Conservation (phyloP, 2,888 invertebrate genomes). For the Scaptomyza flava region DNA sequence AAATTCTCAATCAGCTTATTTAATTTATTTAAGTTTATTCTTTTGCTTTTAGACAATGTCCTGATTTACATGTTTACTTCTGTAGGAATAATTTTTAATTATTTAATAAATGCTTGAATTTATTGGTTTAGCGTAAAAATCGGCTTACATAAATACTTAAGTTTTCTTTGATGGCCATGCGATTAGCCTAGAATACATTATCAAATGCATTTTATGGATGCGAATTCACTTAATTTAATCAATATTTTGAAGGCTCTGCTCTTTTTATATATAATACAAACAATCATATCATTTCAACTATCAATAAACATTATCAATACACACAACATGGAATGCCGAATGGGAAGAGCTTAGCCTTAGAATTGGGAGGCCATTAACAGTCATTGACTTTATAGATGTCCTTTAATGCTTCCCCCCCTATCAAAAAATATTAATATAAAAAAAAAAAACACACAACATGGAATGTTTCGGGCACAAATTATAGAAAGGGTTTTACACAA, state of each 20-base stretch:
- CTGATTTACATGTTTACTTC: conserved; percentile 26
- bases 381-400: no score
- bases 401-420: no score
- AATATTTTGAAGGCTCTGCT: conserved; percentile 24
- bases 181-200: conserved; percentile 49
- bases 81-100: conserved; percentile 52
- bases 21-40: conserved; percentile 22
- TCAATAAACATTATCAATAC: conserved; percentile 26
- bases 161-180: conserved; percentile 27
- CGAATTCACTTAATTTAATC: conserved; percentile 36
- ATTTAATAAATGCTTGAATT: conserved; percentile 66
- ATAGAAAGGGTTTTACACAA: conserved; percentile 41
- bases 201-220: conserved; percentile 52
- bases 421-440: no score
- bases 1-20: conserved; percentile 13
- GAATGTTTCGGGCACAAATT: conserved; percentile 56
- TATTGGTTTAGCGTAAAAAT: conserved; percentile 61
- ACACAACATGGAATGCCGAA: conserved; percentile 51
- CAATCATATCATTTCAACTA: conserved; percentile 22
- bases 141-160: conserved; percentile 57
- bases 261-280: neutral
- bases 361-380: no score
- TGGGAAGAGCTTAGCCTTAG: no score
- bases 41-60: conserved; percentile 20
- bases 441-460: conserved; percentile 32